phyloP scores from a whole-genome alignment of 2,888 invertebrate species.

The Candidula unifasciata region DNA sequence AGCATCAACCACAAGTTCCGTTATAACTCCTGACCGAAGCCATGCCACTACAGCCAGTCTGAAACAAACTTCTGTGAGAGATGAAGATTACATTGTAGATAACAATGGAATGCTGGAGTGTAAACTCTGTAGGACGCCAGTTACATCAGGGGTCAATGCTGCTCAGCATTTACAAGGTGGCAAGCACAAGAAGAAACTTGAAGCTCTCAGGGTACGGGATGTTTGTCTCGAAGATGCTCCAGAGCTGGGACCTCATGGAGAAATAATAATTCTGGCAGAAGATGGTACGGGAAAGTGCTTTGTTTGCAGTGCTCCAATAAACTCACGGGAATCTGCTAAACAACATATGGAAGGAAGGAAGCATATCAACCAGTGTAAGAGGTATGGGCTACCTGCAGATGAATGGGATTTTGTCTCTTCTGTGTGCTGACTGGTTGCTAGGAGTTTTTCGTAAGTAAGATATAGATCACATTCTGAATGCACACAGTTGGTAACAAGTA shows the following conservation, averaged over 20 bases:
- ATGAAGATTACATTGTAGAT: not conserved
- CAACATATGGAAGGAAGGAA: not conserved
- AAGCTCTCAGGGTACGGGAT: not conserved
- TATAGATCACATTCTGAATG: no score
- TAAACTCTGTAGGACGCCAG: not conserved
- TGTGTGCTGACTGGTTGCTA: no score
- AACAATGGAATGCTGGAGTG: not conserved
- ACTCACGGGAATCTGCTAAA: not conserved
- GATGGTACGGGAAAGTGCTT: not conserved
- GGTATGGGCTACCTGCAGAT: not conserved
- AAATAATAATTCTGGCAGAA: not conserved
- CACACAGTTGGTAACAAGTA: no score
- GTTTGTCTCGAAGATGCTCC: not conserved
- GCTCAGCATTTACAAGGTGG: not conserved
- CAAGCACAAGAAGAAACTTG: not conserved
- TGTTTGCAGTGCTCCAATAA: not conserved
- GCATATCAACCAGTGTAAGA: not conserved
- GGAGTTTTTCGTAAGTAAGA: no score
- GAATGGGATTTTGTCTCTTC: no score
- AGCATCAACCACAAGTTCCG: not conserved
- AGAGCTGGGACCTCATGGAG: slow-evolving; percentile 8
- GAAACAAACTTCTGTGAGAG: not conserved
- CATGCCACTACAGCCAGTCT: no score
- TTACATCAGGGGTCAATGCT: not conserved
- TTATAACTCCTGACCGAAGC: not conserved